Base-by-base conservation (phyloP, 2,888 invertebrate species). In the Actias luna region DNA sequence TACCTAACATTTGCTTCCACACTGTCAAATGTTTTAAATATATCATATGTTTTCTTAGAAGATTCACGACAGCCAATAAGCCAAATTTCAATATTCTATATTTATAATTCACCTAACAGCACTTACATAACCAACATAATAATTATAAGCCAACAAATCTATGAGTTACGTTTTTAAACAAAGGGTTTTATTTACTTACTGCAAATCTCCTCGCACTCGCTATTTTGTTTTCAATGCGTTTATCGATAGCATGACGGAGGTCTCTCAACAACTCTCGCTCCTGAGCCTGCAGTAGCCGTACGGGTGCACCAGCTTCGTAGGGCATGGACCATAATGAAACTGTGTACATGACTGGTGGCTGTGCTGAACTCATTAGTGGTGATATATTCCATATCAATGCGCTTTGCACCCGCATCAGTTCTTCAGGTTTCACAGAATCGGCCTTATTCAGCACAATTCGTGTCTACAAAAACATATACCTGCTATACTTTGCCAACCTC, bases 351-450 rank as follows among this genome's bases (percentile, higher is more conserved):
- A 97, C 94, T 27, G 98, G 98, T 5, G 98, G 98, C 84, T 98
- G 98, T 58, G 97, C 96, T 58, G 98, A 98, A 68, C 98, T 98
- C 96, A 99, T 97, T 76, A 98, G 90, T 5, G 98, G 98, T n/a
- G 98, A 98, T 76, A 99, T 97, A 85, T 98, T 98, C 99, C 98
- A 99, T 78, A 99, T 97, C 61, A 99, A 93, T 14, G 97, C 98
- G 72, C 98, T 97, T 86, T 98, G 98, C 2, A 98, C 98, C 71
- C 98, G 94, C 95, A 98, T 96, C 70, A 99, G 88, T 86, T 98
- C 98, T 83, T 98, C 98, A 0, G 98, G 97, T 79, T 97, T 96
- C 55, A 98, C 97, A 71, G 96, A 96, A 87, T 98, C 98, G 33
- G 98, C 98, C 92, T 99, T 99, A 94, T 99, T 99, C 65, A 99